Base-by-base conservation (phyloP, 1,140 invertebrate species). In the Lethocerus indicus region DNA sequence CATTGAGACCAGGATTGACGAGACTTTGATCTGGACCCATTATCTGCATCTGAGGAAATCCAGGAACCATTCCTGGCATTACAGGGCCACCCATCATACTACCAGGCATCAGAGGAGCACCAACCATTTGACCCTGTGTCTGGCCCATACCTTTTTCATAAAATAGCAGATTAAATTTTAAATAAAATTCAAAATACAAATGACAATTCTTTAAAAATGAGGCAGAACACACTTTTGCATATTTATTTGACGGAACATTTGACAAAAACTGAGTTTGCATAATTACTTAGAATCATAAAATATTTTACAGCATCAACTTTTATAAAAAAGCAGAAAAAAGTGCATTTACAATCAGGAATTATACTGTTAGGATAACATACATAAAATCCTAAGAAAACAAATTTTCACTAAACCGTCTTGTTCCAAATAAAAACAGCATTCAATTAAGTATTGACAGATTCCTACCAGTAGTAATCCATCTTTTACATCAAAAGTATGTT, bases 1-100 rank as follows among this genome's bases (percentile, higher is more conserved):
- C 78, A 55, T 80, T 81, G 58, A 76, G 70, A 1, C 72, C 73
- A 39, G 76, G 74, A 49, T 59, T 60, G 14, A 57, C 61, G 13
- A 51, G 23, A 28, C 12, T 26, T 52, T 47, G 40, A 29, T 55
- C 51, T 23, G 40, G 28, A 26, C 35, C 18, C 39, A 43, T 36
- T 3, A 42, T 21, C 50, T 64, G 65, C 27, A 68, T 40, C 29
- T 64, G 63, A 29, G 64, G 61, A 57, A 68, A 68, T 44, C 66
- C 64, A 2, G 50, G 50, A 24, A 52, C 46, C 54, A 55, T 55
- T 13, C 46, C 47, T 14, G 52, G 41, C 59, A 67, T 64, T 55
- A 63, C 62, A 24, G 66, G 60, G 42, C 68, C 54, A 52, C 67
- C 65, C 61, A 69, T 68, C 37, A 70, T 70, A 50, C 65, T 62